Evolutionary conservation across 1,140 invertebrate genomes (phyloP).

Genomic region (Colletes latitarsis): DNA sequence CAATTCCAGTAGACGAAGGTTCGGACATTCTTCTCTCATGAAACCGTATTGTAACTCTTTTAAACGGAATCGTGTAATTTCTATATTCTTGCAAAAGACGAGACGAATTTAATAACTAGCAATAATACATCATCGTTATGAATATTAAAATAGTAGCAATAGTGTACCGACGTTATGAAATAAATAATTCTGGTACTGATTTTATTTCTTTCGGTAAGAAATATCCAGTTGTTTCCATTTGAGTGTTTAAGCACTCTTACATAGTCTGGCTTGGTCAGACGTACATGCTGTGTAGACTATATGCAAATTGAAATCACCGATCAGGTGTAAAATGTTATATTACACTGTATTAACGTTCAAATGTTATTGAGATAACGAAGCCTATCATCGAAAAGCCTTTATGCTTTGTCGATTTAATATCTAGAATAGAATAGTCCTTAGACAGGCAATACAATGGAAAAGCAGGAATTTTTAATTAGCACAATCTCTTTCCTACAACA

Average conservation of each 20-base stretch:
- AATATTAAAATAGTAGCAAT: neutral
- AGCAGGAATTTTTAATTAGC: neutral
- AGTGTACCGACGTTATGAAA: neutral
- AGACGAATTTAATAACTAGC: neutral
- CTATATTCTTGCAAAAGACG: neutral
- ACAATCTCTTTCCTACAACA: neutral
- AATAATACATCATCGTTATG: neutral
- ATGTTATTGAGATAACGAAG: constrained; percentile 23
- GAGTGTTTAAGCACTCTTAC: constrained; percentile 30
- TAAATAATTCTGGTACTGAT: neutral
- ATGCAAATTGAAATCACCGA: constrained; percentile 63
- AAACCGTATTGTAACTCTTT: too few species aligned
- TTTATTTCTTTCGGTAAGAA: neutral
- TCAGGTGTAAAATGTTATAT: constrained; percentile 52
- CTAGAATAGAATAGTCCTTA: constrained; percentile 7
- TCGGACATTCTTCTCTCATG: too few species aligned
- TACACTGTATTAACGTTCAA: constrained; percentile 41
- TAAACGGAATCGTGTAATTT: neutral
- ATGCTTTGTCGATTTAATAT: constrained; percentile 32
- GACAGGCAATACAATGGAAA: neutral
- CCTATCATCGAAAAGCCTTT: neutral
- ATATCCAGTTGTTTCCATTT: constrained; percentile 33
- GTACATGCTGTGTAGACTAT: constrained; percentile 76
- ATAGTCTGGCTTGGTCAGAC: constrained; percentile 25
- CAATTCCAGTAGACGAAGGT: neutral